Evolutionary conservation across 2,888 invertebrate genomes (phyloP), one percentile per base, ranked within the genome.

Genomic region (Synanthedon vespiformis): DNA sequence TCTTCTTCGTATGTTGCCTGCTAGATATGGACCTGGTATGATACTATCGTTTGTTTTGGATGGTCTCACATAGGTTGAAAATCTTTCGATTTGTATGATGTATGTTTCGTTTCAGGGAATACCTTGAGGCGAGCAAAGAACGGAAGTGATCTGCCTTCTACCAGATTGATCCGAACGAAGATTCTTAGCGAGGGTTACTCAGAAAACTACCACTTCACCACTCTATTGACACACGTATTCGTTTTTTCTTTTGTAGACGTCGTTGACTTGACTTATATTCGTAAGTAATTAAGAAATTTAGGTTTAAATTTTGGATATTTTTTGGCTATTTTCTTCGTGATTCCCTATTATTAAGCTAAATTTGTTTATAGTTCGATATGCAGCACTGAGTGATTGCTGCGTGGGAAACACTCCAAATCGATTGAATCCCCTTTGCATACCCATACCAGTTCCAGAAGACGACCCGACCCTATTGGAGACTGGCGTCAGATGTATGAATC

Each of bases 1-100:
- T 0, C 63, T 67, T 1, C 53, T 58, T 2, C 70, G 80, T n/a
- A 56, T 78, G 2, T 54, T 81, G 4, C 77, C 77, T 0, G 64
- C 77, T 0, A 63, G 64, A 0, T 81, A 63, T 54, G 72, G 63
- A 51, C 64, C 65, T 61, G 72, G 79, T 77, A 61, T 48, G 47
- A 12, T 14, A 51, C 18, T 2, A 2, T 16, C 2, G 16, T 16
- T 2, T 16, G 16, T 16, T 16, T 16, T 16, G 16, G 16, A 16
- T 16, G 16, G 16, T 16, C 16, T 16, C 16, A 22, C 1, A 27
- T 27, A 27, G 27, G 6, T 22, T 27, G 8, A 27, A 27, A 6
- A 27, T 27, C 27, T 27, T 27, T 8, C 27, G 8, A 27, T 27
- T 27, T 27, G 27, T 27, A 27, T 27, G 34, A 27, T 27, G 34